These are phyloP conservation scores for Drosophila cracens DNA, from an alignment of 2,888 invertebrate genomes.

Conservation along the genomic window DNA sequence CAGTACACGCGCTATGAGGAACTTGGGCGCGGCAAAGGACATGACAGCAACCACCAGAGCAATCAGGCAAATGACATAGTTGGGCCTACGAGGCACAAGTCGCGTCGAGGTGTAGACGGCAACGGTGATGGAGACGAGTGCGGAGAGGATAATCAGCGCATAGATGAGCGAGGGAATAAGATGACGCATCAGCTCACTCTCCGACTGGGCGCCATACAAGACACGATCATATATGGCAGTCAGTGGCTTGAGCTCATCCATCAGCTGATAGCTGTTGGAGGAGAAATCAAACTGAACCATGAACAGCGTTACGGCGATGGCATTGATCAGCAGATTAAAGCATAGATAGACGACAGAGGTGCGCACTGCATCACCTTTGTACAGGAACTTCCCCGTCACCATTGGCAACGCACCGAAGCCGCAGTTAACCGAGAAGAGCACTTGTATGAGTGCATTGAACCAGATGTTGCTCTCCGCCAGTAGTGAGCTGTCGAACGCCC, in stretches of 20 bases:
- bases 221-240: constrained; percentile 84
- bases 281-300: constrained; percentile 84
- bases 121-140: constrained; percentile 82
- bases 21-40: constrained; percentile 82
- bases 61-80: constrained; percentile 83
- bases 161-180: constrained; percentile 82
- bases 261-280: constrained; percentile 69
- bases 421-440: constrained; percentile 84
- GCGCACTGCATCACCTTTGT: constrained; percentile 85
- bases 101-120: constrained; percentile 84
- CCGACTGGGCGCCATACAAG: constrained; percentile 66
- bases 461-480: constrained; percentile 83
- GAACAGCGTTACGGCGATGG: constrained; percentile 84
- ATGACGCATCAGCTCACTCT: constrained; percentile 70
- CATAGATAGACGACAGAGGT: constrained; percentile 85
- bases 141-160: constrained; percentile 81
- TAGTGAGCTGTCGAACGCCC: constrained; percentile 75
- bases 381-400: constrained; percentile 85
- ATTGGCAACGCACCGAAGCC: constrained; percentile 84
- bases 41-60: constrained; percentile 82
- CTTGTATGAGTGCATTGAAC: constrained; percentile 85
- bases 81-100: constrained; percentile 83
- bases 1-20: constrained; percentile 81
- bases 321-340: constrained; percentile 84
- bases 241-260: constrained; percentile 83